phyloP scores from a whole-genome alignment of 1,140 invertebrate species.

The Acromyrmex charruanus region DNA sequence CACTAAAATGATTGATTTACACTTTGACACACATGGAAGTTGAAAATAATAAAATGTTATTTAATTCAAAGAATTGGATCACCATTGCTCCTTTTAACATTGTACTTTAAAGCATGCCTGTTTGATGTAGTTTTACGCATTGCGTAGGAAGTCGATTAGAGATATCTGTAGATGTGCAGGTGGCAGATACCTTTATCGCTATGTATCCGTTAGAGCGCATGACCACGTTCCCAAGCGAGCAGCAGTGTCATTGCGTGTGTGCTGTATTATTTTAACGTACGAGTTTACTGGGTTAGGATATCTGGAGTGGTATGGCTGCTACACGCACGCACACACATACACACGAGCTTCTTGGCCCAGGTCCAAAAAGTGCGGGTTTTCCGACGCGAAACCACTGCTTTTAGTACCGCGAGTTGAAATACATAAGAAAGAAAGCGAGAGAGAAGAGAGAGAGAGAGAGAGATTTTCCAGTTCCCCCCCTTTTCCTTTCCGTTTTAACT shows the following conservation, averaged over 20 bases:
- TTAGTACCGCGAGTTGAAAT: constrained; percentile 72
- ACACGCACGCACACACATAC: neutral
- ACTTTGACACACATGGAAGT: too few relatives aligned
- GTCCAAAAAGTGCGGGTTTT: constrained; percentile 76
- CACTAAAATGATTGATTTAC: too few relatives aligned
- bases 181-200: constrained; percentile 29
- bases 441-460: neutral
- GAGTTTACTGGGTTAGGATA: constrained; percentile 76
- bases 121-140: neutral
- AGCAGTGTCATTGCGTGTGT: neutral
- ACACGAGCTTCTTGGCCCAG: constrained; percentile 54
- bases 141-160: neutral
- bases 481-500: constrained; percentile 16
- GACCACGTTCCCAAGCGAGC: neutral
- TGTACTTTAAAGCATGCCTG: neutral
- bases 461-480: neutral
- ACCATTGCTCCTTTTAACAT: too few relatives aligned
- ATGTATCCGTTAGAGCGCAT: constrained; percentile 2
- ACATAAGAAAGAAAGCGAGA: constrained; percentile 29
- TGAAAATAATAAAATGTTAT: too few relatives aligned
- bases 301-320: constrained; percentile 63
- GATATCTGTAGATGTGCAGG: constrained; percentile 18
- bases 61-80: too few relatives aligned
- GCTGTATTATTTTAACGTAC: constrained; percentile 69
- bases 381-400: constrained; percentile 76